These are phyloP conservation scores for Amazona finschi DNA, from an alignment of 2,797 vertebrate genomes.

Conservation along the genomic window DNA sequence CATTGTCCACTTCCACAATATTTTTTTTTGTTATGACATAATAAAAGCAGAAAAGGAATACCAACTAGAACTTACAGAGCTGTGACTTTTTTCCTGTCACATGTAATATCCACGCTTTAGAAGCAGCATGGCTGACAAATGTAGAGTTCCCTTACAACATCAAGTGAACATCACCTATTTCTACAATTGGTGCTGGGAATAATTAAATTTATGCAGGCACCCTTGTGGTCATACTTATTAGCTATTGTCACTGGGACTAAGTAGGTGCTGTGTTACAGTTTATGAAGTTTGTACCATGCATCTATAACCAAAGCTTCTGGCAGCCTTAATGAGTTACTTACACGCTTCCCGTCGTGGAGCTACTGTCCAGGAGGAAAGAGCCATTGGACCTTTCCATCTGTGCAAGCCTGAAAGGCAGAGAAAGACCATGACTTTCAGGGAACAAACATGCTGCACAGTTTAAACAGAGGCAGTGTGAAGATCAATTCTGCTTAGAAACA, in stretches of 20 bases:
- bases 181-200: not conserved
- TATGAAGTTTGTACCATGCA: not conserved
- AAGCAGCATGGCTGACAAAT: not conserved
- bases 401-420: constrained; percentile 81
- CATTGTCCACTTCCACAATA: not conserved
- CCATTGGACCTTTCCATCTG: constrained; percentile 96
- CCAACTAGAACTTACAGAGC: not conserved
- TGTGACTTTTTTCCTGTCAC: not conserved
- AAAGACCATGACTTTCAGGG: not conserved
- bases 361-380: constrained; percentile 93
- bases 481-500: not conserved
- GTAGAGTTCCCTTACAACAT: not conserved
- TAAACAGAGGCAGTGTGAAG: not conserved
- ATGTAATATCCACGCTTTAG: not conserved
- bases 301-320: not conserved
- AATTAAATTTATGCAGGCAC: not conserved
- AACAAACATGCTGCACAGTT: not conserved
- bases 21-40: not conserved
- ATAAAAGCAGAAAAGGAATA: not conserved
- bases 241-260: not conserved
- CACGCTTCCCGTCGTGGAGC: constrained; percentile 95
- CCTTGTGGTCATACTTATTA: not conserved
- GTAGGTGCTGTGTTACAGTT: not conserved
- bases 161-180: not conserved
- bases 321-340: constrained; percentile 76